Percentiles rank a stretch among this genome's conserved stretches.
Evolutionary conservation across 2,113 vertebrate genomes (phyloP).

Genomic region (Tachuris rubrigastra): DNA sequence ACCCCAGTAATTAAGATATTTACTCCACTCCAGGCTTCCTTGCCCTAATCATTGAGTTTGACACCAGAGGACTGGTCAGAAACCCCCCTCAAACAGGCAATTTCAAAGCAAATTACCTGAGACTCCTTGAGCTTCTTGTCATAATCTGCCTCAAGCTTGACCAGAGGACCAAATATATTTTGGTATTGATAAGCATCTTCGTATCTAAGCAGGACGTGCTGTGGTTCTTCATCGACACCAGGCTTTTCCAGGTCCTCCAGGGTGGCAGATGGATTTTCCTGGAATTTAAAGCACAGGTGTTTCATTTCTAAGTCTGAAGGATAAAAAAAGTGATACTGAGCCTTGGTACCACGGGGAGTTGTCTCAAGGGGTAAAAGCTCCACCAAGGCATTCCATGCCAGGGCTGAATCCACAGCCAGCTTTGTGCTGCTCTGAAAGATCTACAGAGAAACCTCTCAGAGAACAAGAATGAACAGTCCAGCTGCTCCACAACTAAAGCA

Average conservation of each 20-base stretch:
- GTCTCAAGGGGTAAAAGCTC: not conserved
- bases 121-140: conserved; percentile 99
- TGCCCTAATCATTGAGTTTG: rapidly evolving
- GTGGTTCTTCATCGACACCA: conserved; percentile 95
- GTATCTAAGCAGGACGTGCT: conserved; percentile 94
- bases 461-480: not conserved
- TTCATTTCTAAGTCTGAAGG: not conserved
- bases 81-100: not conserved
- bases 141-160: conserved; percentile 98
- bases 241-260: conserved; percentile 98
- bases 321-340: rapidly evolving
- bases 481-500: not conserved
- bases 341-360: not conserved
- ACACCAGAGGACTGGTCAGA: not conserved
- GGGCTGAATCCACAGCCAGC: not conserved
- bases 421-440: not conserved
- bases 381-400: not conserved
- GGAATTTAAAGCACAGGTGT: not conserved
- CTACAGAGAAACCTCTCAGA: not conserved
- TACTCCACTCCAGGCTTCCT: not conserved
- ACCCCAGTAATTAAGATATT: not conserved
- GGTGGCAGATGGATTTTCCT: conserved; percentile 97
- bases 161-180: conserved; percentile 96
- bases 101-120: conserved; percentile 77
- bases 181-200: conserved; percentile 99